phyloP scores from a whole-genome alignment of 1,140 invertebrate species.

The Ooceraea biroi region DNA sequence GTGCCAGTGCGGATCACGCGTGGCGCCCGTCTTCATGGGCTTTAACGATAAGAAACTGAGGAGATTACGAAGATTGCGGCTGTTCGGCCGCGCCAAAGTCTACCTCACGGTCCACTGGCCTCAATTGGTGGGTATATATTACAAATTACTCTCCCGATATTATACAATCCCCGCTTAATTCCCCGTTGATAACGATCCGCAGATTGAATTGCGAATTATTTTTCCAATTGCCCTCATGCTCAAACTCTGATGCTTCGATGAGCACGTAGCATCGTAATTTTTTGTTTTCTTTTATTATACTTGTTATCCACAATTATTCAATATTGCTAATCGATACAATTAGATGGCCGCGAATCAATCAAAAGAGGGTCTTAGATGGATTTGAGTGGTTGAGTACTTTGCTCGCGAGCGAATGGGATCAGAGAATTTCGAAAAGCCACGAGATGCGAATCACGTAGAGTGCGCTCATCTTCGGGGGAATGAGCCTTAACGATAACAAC shows the following conservation, averaged over 20 bases:
- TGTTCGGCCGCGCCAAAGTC: slow-evolving; percentile 89
- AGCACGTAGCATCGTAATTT: background rate
- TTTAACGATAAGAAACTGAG: slow-evolving; percentile 88
- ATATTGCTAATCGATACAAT: too few relatives aligned
- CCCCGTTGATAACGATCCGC: background rate
- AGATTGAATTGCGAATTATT: background rate
- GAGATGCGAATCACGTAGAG: slow-evolving; percentile 64
- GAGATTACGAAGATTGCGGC: slow-evolving; percentile 87
- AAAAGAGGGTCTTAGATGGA: background rate
- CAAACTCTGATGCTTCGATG: background rate
- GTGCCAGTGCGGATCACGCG: slow-evolving; percentile 85
- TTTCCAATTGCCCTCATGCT: background rate
- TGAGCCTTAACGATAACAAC: slow-evolving; percentile 65
- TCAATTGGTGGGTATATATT: slow-evolving; percentile 86
- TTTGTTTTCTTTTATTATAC: too few relatives aligned
- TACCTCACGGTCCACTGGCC: slow-evolving; percentile 89
- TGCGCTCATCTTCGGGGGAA: slow-evolving; percentile 53
- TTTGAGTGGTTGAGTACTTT: slow-evolving; percentile 5
- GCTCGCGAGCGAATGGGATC: background rate
- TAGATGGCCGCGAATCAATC: slow-evolving; percentile 1
- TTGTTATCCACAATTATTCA: too few relatives aligned
- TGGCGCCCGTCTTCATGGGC: slow-evolving; percentile 85
- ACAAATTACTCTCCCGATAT: background rate
- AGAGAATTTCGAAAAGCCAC: slow-evolving; percentile 12
- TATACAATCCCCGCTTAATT: background rate